Percentiles rank a stretch among this genome's conserved stretches.
phyloP scores from a whole-genome alignment of 2,113 vertebrate genomes.

The Lepisosteus osseus region DNA sequence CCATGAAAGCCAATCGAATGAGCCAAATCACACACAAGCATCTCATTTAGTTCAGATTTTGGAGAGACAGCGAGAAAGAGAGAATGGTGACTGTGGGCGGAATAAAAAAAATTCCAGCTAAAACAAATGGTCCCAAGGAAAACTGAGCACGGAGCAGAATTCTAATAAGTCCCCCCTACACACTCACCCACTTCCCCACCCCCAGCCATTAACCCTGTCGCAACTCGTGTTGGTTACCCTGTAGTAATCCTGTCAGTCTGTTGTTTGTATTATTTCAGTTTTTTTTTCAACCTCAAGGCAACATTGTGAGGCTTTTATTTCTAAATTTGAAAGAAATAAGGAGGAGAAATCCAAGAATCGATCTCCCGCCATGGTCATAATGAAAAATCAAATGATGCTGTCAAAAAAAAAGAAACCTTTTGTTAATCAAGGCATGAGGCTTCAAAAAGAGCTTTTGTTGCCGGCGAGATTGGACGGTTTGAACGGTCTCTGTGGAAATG shows the following conservation, averaged over 20 bases:
- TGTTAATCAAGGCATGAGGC: conserved; percentile 15
- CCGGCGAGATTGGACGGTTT: conserved; percentile 25
- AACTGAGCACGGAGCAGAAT: background rate
- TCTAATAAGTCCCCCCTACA: background rate
- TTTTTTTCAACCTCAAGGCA: no score
- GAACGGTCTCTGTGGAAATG: conserved; percentile 20
- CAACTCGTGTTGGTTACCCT: no score
- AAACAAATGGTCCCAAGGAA: background rate
- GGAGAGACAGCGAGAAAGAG: background rate
- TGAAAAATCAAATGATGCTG: conserved; percentile 16
- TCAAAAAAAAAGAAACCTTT: conserved; percentile 7
- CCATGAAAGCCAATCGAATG: background rate
- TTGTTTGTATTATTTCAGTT: no score
- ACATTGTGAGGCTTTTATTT: no score
- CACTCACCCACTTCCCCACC: no score
- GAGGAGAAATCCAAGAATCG: background rate
- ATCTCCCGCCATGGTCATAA: background rate
- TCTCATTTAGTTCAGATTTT: conserved; percentile 4
- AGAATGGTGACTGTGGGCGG: background rate
- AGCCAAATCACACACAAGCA: conserved; percentile 21
- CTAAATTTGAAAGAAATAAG: background rate
- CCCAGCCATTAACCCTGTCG: no score
- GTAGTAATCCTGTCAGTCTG: no score
- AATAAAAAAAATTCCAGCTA: background rate
- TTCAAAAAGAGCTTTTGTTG: conserved; percentile 24